Conservation (phyloP, 2,797 vertebrate species). For the Eptatretus atami region DNA sequence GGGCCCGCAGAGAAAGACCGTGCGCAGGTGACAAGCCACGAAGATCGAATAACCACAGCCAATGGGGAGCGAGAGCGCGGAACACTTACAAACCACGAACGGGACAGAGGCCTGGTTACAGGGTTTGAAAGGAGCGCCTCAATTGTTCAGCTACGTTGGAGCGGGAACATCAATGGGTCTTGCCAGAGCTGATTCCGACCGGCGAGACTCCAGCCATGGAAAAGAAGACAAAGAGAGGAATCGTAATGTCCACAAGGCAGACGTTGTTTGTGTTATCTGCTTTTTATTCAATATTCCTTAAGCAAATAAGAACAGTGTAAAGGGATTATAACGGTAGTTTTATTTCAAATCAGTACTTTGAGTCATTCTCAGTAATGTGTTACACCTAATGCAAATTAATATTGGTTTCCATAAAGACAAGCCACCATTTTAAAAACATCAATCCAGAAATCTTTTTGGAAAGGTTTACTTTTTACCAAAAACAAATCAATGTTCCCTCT, state of each 20-base stretch:
- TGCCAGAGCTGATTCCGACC: background rate
- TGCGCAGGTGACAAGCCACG: background rate
- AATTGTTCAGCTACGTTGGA: too few species aligned
- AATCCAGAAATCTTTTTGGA: too few species aligned
- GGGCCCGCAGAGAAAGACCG: background rate
- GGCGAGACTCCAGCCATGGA: background rate
- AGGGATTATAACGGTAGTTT: too few species aligned
- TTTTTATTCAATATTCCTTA: too few species aligned
- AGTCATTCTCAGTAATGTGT: too few species aligned
- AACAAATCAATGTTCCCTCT: too few species aligned
- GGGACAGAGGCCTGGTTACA: background rate
- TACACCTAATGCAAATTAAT: too few species aligned
- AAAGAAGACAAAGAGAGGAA: constrained; percentile 1
- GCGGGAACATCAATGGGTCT: background rate
- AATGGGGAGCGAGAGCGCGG: background rate
- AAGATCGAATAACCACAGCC: constrained; percentile 1
- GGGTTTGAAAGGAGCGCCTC: background rate
- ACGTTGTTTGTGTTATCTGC: background rate
- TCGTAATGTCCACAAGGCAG: background rate
- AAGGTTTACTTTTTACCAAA: too few species aligned
- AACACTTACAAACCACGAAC: background rate
- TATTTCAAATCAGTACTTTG: too few species aligned
- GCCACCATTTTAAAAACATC: too few species aligned
- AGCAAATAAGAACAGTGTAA: too few species aligned
- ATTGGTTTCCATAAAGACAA: too few species aligned